Conservation (phyloP, 1,140 invertebrate species). For the Papilio glaucus region DNA sequence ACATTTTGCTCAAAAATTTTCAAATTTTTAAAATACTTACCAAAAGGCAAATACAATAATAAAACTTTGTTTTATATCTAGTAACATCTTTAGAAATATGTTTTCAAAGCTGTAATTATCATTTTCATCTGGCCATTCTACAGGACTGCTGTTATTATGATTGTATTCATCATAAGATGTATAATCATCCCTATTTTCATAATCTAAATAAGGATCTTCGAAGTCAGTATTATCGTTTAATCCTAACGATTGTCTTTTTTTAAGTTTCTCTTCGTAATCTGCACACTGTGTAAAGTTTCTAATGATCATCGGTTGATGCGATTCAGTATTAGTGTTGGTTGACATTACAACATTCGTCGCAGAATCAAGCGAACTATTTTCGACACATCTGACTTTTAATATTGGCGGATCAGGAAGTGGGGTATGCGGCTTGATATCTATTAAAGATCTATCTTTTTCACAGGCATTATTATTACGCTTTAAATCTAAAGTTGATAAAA, state of each 20-base stretch:
- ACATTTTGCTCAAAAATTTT: too few species aligned
- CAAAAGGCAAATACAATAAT: conserved; percentile 51
- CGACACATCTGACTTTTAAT: neutral
- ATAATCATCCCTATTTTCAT: conserved; percentile 34
- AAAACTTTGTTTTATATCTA: conserved; percentile 49
- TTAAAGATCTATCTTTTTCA: neutral
- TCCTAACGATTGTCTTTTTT: conserved; percentile 39
- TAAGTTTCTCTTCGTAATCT: conserved; percentile 60
- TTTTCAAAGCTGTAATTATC: conserved; percentile 39
- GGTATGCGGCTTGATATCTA: neutral
- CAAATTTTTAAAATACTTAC: conserved; percentile 43
- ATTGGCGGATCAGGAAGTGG: neutral
- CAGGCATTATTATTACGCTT: neutral
- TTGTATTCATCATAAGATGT: conserved; percentile 38
- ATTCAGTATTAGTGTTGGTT: conserved; percentile 5
- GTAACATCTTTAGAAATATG: conserved; percentile 47
- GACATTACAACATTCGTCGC: neutral
- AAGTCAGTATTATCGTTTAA: conserved; percentile 20
- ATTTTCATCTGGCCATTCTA: conserved; percentile 36
- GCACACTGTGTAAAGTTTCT: conserved; percentile 57
- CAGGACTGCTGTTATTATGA: conserved; percentile 46
- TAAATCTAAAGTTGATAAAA: neutral
- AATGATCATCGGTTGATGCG: conserved; percentile 54
- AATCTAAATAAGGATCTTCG: conserved; percentile 35
- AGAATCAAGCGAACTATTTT: neutral